Evolutionary conservation across 2,888 invertebrate species (phyloP), one percentile per base, ranked within the genome.

Genomic region (Cheilosia variabilis): DNA sequence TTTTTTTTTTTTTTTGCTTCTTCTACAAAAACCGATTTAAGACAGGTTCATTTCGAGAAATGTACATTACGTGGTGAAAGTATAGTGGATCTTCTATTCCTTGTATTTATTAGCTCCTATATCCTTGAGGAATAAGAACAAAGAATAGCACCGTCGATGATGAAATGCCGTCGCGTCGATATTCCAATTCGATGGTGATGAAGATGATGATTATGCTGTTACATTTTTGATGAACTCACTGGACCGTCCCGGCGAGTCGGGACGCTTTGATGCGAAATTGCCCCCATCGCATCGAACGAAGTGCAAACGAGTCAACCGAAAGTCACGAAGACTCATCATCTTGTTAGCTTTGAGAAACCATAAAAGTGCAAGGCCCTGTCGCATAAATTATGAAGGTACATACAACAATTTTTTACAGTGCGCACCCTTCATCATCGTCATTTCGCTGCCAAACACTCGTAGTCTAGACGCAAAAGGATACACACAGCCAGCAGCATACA

Each of bases 21-120:
- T 37, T 24, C 55, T n/a, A 22, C 15, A 63, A 65, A 78, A 78
- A 73, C 50, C 75, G 73, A 78, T 83, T 78, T 78, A 53, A 73
- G 78, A 73, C 73, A 78, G 68, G 78, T 83, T 83, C 78, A 73
- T 73, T 83, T 78, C 57, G 57, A 83, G 57, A 78, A 78, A 83
- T 78, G 68, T 78, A 62, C 78, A 68, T 78, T 83, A 83, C 83
- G 78, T 78, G 78, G 83, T 57, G 43, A 83, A 66, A 50, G 60
- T 50, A 31, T 31, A 68, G 60, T 68, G 55, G 60, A 13, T 75
- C 60, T 47, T 50, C 24, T 34, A 31, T n/a, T 55, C n/a, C 15
- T 66, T 52, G 31, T 65, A 72, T 65, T 78, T 65, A 72, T 65
- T 78, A 4, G 34, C 37, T 19, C 27, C 9, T 27, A 24, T 50